A percentile compares a stretch with the other conserved stretches of the same genome.
phyloP scores from a whole-genome alignment of 2,797 vertebrate genomes.

The Artibeus jamaicensis region DNA sequence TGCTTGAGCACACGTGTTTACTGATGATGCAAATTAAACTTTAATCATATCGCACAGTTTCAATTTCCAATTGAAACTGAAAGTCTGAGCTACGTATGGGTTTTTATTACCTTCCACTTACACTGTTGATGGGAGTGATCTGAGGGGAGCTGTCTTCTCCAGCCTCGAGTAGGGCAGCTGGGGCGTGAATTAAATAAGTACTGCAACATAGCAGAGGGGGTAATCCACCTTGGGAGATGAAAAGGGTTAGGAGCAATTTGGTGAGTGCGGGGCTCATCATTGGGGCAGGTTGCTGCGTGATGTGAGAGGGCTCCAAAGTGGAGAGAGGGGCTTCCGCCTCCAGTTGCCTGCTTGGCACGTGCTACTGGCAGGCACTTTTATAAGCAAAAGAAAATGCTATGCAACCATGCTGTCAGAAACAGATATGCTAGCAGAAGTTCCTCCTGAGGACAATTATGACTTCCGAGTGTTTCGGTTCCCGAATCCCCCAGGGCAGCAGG shows the following conservation, averaged over 20 bases:
- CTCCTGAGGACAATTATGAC: background rate
- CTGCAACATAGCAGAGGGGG: background rate
- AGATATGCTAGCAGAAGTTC: background rate
- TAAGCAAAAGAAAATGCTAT: constrained; percentile 1
- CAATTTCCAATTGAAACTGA: constrained; percentile 79
- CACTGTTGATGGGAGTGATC: constrained; percentile 40
- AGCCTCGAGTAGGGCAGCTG: constrained; percentile 58
- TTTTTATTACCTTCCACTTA: constrained; percentile 78
- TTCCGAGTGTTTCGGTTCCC: background rate
- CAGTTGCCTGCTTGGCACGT: background rate
- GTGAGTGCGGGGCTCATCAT: background rate
- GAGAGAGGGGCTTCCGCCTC: background rate
- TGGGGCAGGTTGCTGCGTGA: background rate
- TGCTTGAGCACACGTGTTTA: constrained; percentile 67
- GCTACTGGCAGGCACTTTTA: background rate
- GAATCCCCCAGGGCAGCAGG: background rate
- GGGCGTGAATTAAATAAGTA: constrained; percentile 65
- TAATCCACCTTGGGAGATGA: background rate
- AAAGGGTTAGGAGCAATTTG: constrained; percentile 36
- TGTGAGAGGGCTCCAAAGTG: background rate
- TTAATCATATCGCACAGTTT: constrained; percentile 77
- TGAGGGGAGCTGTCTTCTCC: constrained; percentile 59
- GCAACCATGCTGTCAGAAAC: background rate
- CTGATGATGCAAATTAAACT: constrained; percentile 79
- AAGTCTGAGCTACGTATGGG: constrained; percentile 57